Conservation (phyloP, 2,797 vertebrate genomes). For the Hyperoplus immaculatus region DNA sequence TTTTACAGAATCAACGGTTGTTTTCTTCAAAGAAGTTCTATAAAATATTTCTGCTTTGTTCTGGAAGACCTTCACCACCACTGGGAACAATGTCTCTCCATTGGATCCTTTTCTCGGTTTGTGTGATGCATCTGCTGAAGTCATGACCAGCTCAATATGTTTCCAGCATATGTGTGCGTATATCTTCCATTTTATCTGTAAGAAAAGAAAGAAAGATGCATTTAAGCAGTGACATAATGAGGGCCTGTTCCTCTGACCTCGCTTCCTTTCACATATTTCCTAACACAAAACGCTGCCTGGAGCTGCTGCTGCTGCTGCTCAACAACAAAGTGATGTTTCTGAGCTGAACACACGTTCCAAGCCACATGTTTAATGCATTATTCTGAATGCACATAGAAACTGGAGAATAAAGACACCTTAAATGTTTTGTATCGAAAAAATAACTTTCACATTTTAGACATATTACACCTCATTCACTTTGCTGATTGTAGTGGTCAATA, state of each 20-base stretch:
- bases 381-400: background rate
- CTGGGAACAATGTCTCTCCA: background rate
- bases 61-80: background rate
- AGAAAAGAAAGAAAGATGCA: slow-evolving; percentile 22
- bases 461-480: background rate
- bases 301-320: background rate
- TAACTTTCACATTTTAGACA: background rate
- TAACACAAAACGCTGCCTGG: background rate
- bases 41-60: background rate
- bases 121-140: slow-evolving; percentile 8
- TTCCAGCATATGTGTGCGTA: background rate
- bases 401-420: background rate
- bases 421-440: background rate
- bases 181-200: slow-evolving; percentile 5
- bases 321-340: slow-evolving; percentile 6
- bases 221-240: slow-evolving; percentile 10
- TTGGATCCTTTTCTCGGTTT: background rate
- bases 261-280: background rate
- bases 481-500: background rate
- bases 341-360: background rate
- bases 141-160: background rate
- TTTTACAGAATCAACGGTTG: background rate
- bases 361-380: background rate
- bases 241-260: slow-evolving; percentile 9
- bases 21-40: background rate